Evolutionary conservation across 2,797 vertebrate species (phyloP).

Genomic region (Mormyrops boulengeri): DNA sequence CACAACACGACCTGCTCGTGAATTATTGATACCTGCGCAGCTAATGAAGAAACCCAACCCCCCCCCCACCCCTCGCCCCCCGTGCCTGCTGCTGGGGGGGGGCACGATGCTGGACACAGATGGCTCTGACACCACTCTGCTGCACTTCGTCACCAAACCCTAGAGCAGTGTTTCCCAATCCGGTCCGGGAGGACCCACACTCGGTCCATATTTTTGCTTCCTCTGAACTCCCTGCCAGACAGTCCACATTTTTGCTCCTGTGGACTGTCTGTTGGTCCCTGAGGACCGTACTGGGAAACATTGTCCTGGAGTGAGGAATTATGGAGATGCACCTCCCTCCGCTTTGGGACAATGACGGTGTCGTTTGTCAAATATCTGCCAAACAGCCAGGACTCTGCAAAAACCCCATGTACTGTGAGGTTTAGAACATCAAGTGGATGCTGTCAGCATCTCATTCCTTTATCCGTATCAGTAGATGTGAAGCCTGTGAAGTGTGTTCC

Average conservation of each 20-base stretch:
- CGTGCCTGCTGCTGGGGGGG: not conserved
- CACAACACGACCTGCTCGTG: slow-evolving; percentile 66
- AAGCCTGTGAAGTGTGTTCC: not conserved
- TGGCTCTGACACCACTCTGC: not conserved
- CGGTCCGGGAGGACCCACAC: not conserved
- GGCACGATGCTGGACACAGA: not conserved
- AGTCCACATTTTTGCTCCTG: not conserved
- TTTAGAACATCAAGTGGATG: not conserved
- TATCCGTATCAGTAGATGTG: not conserved
- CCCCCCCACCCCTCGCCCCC: slow-evolving; percentile 17
- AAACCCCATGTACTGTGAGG: not conserved
- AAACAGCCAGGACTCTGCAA: not conserved
- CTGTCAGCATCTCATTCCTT: not conserved
- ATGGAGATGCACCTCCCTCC: not conserved
- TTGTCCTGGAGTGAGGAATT: not conserved
- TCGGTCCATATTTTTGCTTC: not conserved
- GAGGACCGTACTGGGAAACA: not conserved
- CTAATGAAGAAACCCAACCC: slow-evolving; percentile 75
- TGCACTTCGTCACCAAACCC: not conserved
- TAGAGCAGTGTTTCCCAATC: not conserved
- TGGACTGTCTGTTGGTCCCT: not conserved
- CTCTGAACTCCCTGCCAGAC: not conserved
- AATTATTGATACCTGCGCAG: slow-evolving; percentile 77
- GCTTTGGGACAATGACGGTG: not conserved
- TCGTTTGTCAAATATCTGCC: not conserved